A percentile compares a stretch with the other conserved stretches of the same genome.
phyloP scores from a whole-genome alignment of 2,888 invertebrate genomes.

The Podabrus alpinus region DNA sequence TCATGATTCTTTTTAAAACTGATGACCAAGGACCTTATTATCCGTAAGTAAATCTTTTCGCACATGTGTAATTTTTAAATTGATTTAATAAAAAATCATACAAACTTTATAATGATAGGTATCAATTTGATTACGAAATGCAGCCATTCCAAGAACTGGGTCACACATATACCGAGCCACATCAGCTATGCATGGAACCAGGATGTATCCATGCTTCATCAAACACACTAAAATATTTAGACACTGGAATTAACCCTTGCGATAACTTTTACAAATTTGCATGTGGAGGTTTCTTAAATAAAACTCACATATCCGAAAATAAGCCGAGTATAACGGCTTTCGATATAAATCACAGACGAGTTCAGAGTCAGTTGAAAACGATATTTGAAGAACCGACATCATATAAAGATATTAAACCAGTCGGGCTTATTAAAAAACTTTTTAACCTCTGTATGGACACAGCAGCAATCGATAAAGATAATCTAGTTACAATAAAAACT shows the following conservation, averaged over 20 bases:
- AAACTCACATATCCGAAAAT: conserved; percentile 78
- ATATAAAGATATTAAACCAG: conserved; percentile 68
- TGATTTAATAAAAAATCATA: background rate
- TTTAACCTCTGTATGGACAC: conserved; percentile 56
- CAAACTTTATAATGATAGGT: background rate
- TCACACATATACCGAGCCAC: background rate
- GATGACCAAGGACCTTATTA: conserved; percentile 33
- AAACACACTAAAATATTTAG: conserved; percentile 64
- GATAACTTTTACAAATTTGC: conserved; percentile 82
- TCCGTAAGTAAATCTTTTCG: conserved; percentile 9
- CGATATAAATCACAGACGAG: conserved; percentile 73
- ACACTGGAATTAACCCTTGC: conserved; percentile 70
- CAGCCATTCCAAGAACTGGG: conserved; percentile 5
- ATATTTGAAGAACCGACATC: conserved; percentile 69
- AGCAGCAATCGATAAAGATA: conserved; percentile 55
- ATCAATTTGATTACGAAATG: conserved; percentile 7
- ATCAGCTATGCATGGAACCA: conserved; percentile 66
- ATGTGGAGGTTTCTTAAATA: conserved; percentile 69
- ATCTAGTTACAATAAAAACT: conserved; percentile 61
- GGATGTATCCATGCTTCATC: conserved; percentile 85
- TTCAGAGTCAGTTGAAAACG: conserved; percentile 72
- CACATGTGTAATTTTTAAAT: background rate
- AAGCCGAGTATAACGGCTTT: conserved; percentile 78
- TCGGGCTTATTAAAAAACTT: conserved; percentile 76
- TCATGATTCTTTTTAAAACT: conserved; percentile 56